phyloP scores from a whole-genome alignment of 1,140 invertebrate species.

The Drosophila ercepeae region DNA sequence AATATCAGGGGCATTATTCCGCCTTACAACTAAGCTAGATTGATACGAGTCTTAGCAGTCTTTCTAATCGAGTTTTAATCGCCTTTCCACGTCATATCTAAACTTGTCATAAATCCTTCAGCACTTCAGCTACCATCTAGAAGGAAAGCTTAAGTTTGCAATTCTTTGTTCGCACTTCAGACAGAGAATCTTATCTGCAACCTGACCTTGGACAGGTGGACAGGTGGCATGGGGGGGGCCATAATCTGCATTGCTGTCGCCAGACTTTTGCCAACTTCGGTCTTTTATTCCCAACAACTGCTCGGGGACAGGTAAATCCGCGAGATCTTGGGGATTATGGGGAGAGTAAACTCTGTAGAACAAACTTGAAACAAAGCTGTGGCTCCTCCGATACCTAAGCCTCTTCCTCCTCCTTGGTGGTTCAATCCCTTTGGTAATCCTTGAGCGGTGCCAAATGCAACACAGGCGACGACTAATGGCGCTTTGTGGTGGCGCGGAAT shows the following conservation, averaged over 20 bases:
- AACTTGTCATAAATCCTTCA: neutral
- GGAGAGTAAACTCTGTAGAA: slow-evolving; percentile 19
- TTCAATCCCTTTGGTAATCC: slow-evolving; percentile 57
- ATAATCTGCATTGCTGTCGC: slow-evolving; percentile 14
- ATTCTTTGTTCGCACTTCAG: neutral
- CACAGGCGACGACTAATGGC: slow-evolving; percentile 52
- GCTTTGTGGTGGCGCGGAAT: slow-evolving; percentile 67
- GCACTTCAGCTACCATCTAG: neutral
- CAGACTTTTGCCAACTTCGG: neutral
- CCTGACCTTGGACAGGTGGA: slow-evolving; percentile 33
- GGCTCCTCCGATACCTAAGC: slow-evolving; percentile 18
- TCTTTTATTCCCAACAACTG: neutral
- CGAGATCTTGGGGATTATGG: slow-evolving; percentile 25
- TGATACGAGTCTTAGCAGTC: neutral
- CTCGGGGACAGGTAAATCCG: slow-evolving; percentile 12
- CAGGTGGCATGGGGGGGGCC: too few species aligned
- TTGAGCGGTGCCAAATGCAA: slow-evolving; percentile 35
- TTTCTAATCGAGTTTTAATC: slow-evolving; percentile 7
- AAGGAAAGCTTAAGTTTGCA: slow-evolving; percentile 14
- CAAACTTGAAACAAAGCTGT: slow-evolving; percentile 48
- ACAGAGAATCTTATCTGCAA: slow-evolving; percentile 22
- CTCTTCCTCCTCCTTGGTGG: neutral
- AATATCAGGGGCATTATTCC: neutral
- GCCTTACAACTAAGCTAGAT: neutral
- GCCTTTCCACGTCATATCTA: neutral